Base-by-base conservation (phyloP, 2,888 invertebrate species). In the Drepanosiphum platanoidis region DNA sequence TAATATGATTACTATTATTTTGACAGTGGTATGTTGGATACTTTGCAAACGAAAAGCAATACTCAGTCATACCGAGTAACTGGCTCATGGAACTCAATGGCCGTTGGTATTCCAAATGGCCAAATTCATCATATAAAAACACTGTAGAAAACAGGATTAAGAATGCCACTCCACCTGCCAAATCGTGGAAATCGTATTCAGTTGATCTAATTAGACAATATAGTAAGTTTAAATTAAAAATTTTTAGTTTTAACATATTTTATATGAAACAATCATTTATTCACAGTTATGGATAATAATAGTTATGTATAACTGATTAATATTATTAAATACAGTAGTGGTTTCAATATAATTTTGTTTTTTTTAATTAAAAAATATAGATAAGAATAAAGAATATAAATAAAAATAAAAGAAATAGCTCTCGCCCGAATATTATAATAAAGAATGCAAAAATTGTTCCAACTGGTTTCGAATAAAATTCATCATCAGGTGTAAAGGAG, bases 21-120 rank as follows among this genome's bases (percentile, higher is more conserved):
- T 52, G 18, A 52, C 52, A 71, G 70, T 71, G 70, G 70, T 36
- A 39, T 71, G 70, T 71, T 39, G 70, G 39, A 71, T 71, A 71
- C 27, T 71, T 71, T 71, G 39, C 36, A 39, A 34, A 71, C 5
- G 70, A 71, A 71, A 71, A 71, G 36, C 13, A 27, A 39, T 71
- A 71, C 27, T 71, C 70, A 11, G 39, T 71, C 11, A 71, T 71
- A 13, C 70, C 70, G 4, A n/a, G 39, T 5, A 71, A 71, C 39
- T 71, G 70, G 70, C 39, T 71, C n/a, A 27, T 39, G 2, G 27
- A 39, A n/a, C 13, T n/a, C n/a, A 71, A 71, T 27, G 39, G 39
- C 27, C 27, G 22, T 39, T 71, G 70, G 70, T 71, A n/a, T 27
- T 71, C 70, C 13, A 71, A 71, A 39, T 71, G 70, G 70, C 70